Base-by-base conservation (phyloP, 2,888 invertebrate species). In the Trilocha varians region DNA sequence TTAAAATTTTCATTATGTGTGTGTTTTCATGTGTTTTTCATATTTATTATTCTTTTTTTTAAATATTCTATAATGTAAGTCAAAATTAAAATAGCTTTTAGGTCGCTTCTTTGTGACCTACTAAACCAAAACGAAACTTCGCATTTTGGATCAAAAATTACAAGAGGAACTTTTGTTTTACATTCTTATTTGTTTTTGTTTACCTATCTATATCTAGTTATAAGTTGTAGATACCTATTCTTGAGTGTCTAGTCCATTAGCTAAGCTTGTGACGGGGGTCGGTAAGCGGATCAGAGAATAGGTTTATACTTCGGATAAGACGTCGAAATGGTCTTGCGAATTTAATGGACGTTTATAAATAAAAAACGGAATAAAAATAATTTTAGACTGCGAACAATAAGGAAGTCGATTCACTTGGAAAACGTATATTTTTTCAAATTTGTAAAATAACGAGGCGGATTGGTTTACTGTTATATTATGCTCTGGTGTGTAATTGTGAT, bases 201-300 rank as follows among this genome's bases (percentile, higher is more conserved):
- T 25, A 2, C 25, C 4, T 11, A 25, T 6, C 4, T 25, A 11
- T 25, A 25, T 9, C 6, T 32, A 35, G 38, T 16, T 18, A 13
- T 35, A 38, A 42, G 13, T 13, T 35, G 38, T 49, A 48, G 37
- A 37, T 43, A 51, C 43, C 47, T 50, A 52, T 55, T 53, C 43
- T 53, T 53, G 59, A 60, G 49, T 57, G 62, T 53, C 55, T 52
- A 53, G 59, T 68, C 73, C 71, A 72, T 73, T 71, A 73, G 68
- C 70, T 66, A 71, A 71, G 68, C 70, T 57, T 45, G 49, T 54
- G 56, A 55, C 57, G 58, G 57, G 59, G 49, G 60, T 54, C 60
- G 49, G 61, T 70, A 71, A 71, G 68, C 64, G 69, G 71, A 72
- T 71, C 65, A 68, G 57, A 60, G 60, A 67, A 66, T 66, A 64